Evolutionary conservation across 2,797 vertebrate species (phyloP), one percentile per base, ranked within the genome.

Genomic region (Sarcophilus harrisii): DNA sequence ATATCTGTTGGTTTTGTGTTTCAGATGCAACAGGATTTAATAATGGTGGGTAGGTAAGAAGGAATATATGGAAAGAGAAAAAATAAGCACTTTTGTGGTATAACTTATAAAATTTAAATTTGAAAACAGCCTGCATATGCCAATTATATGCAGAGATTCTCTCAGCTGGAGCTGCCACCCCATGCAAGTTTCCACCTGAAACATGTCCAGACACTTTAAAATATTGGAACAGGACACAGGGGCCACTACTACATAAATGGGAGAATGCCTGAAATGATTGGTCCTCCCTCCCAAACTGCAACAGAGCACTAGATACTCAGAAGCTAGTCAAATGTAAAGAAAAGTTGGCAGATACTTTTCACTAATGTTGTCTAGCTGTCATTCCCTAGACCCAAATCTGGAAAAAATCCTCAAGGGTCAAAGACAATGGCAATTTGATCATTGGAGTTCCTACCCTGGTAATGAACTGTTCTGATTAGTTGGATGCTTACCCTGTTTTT

Each of bases 1-100:
- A 49, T 52, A 93, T 87, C 21, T 91, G 73, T 14, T 87, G 93
- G 57, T 90, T 94, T 30, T 52, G 45, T 54, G 54, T 94, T 59
- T 93, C 52, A 95, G 52, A 59, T 91, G 2, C 45, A 55, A 11
- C 3, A 95, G 66, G 57, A 95, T 6, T 73, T 92, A 62, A 54
- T 90, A 57, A 38, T 4, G 21, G 90, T 87, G 4, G 38, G 32
- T 62, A 90, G 81, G 5, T 57, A 81, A 16, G 30, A 93, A 93
- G 66, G 92, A 81, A 89, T 13, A 92, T 30, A 57, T 5, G 94
- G 16, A 92, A 24, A 89, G 12, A 45, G 58, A 89, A 45, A 62
- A 18, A 91, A 49, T 57, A n/a, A 45, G 38, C 38, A 87, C 73
- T 81, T 49, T 87, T 49, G 38, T 87, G 38, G 73, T 49, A 27